Conservation (phyloP, 2,113 vertebrate genomes). For the Malurus alboscapulatus region DNA sequence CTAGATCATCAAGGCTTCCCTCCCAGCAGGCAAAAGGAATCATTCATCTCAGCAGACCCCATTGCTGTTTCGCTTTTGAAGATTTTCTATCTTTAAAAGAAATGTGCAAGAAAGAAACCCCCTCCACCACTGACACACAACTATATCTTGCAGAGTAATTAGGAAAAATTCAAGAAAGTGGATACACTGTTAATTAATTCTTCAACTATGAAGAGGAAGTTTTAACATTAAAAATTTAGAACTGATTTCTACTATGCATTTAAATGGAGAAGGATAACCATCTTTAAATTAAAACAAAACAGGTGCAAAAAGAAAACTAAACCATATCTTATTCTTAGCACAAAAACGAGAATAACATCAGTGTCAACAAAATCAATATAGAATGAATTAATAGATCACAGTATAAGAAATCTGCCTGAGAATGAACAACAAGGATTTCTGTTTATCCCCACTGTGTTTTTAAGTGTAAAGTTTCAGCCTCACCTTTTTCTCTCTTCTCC, state of each 20-base stretch:
- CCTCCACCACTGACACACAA: not conserved
- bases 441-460: not conserved
- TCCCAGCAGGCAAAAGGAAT: not conserved
- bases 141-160: not conserved
- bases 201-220: not conserved
- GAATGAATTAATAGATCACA: not conserved
- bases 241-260: not conserved
- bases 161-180: not conserved
- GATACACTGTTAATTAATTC: not conserved
- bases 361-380: not conserved
- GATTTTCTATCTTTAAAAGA: not conserved
- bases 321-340: not conserved
- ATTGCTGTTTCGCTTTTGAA: not conserved
- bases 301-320: not conserved
- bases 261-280: not conserved
- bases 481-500: not conserved
- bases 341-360: not conserved
- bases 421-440: not conserved
- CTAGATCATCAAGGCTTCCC: not conserved
- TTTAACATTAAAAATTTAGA: not conserved
- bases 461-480: not conserved
- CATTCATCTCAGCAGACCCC: not conserved
- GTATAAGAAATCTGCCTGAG: not conserved
- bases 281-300: not conserved
- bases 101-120: not conserved